Evolutionary conservation across 2,113 vertebrate genomes (phyloP).

Genomic region (Anhinga rufa): DNA sequence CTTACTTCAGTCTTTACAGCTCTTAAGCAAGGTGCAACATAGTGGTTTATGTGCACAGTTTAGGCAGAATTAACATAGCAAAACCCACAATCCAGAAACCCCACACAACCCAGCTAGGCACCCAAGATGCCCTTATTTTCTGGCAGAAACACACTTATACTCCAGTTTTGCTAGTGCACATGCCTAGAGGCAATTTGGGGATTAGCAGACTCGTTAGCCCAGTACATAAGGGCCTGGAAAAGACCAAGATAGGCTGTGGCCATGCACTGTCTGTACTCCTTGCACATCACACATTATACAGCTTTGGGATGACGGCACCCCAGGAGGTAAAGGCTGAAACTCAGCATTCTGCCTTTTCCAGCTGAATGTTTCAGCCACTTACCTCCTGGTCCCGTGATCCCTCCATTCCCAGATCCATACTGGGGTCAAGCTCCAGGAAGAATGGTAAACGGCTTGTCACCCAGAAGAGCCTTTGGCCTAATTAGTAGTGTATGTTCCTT

Average conservation of each 20-base stretch:
- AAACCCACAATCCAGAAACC: neutral
- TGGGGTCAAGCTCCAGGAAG: neutral
- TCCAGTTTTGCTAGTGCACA: neutral
- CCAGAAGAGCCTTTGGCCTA: neutral
- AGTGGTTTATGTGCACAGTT: neutral
- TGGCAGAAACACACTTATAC: neutral
- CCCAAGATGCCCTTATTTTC: neutral
- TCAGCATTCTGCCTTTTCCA: neutral
- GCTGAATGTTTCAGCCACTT: neutral
- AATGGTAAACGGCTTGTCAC: neutral
- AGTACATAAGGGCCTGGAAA: neutral
- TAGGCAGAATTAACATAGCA: neutral
- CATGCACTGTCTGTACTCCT: neutral
- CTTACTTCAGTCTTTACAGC: neutral
- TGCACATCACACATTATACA: accelerated
- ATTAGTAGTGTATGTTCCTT: neutral
- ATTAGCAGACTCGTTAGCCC: neutral
- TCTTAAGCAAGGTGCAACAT: neutral
- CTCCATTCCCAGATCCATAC: neutral
- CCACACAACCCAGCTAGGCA: neutral
- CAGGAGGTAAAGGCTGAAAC: neutral
- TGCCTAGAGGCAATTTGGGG: neutral
- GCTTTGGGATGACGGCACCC: neutral
- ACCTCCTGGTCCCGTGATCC: neutral
- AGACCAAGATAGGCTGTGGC: accelerated